Base-by-base conservation (phyloP, 1,140 invertebrate genomes). In the Drosophila neocordata region DNA sequence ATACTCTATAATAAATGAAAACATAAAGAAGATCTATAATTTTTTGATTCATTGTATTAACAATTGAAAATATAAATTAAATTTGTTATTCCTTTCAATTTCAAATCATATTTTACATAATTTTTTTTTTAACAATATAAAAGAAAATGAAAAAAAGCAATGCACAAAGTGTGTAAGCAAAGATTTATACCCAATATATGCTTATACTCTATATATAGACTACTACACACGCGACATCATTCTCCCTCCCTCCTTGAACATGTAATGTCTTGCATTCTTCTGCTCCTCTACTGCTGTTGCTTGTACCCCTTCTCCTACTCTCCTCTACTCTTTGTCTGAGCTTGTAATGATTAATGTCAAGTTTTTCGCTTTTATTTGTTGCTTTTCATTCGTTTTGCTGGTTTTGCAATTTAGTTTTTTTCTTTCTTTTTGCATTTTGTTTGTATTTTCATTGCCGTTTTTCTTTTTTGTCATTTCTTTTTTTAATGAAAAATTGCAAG, bases 341-440 rank as follows among this genome's bases (percentile, higher is more conserved):
- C 76, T 88, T 70, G 65, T 58, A 89, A 88, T 88, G 83, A 88
- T 89, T 88, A 88, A 88, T 88, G 83, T 76, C 58, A 69, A 75
- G 75, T 81, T 81, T 81, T 87, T 84, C 7, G 41, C 27, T 70
- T 35, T 67, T 38, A 56, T 51, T 11, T 20, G n/a, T 60, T 41
- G 4, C 60, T 53, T 65, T 53, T 66, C 31, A 61, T 74, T 34
- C 65, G 67, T 69, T 81, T 77, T 73, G 73, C 69, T 55, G 68
- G 37, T 27, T 31, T 73, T 62, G 61, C 65, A 75, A 64, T 70
- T 76, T 63, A 52, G 31, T 79, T 51, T 70, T 56, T 79, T 71
- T 71, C 8, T 55, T 20, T 55, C 22, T 13, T 70, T 41, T 53
- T 63, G 18, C 48, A 69, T 38, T 78, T 78, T 67, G 63, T 58